A percentile compares a stretch with the other conserved stretches of the same genome.
Conservation (phyloP, 2,113 vertebrate species). For the Tautogolabrus adspersus region DNA sequence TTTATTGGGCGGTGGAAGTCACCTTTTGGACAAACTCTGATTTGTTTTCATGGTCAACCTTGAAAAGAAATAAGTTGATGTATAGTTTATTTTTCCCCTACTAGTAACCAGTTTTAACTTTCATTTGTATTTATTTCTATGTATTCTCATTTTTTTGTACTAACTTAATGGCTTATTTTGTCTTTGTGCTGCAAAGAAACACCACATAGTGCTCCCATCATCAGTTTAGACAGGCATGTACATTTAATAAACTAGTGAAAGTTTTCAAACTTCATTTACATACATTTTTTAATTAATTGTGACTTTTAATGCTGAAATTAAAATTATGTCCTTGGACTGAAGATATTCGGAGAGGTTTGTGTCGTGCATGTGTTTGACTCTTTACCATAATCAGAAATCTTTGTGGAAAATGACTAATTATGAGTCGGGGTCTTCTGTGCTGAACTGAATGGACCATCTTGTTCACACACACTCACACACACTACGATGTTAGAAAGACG, state of each 20-base stretch:
- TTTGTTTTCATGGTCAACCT: no score
- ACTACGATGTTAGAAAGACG: not conserved
- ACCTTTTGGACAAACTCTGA: no score
- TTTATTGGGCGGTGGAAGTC: no score
- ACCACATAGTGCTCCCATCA: no score
- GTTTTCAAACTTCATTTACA: not conserved
- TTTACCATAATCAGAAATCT: constrained; percentile 19
- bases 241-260: not conserved
- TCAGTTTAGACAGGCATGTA: not conserved
- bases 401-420: constrained; percentile 7
- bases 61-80: no score
- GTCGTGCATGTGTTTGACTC: not conserved
- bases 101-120: no score
- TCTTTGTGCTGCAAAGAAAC: no score
- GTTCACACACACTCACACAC: not conserved
- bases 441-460: not conserved
- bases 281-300: not conserved
- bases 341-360: not conserved
- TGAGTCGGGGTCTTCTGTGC: constrained; percentile 29
- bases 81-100: no score
- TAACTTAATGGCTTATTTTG: no score
- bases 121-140: no score
- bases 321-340: not conserved
- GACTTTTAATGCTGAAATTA: not conserved
- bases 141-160: no score